Evolutionary conservation across 2,888 invertebrate species (phyloP), one percentile per base, ranked within the genome.

Genomic region (Zhengitettix transpicula): DNA sequence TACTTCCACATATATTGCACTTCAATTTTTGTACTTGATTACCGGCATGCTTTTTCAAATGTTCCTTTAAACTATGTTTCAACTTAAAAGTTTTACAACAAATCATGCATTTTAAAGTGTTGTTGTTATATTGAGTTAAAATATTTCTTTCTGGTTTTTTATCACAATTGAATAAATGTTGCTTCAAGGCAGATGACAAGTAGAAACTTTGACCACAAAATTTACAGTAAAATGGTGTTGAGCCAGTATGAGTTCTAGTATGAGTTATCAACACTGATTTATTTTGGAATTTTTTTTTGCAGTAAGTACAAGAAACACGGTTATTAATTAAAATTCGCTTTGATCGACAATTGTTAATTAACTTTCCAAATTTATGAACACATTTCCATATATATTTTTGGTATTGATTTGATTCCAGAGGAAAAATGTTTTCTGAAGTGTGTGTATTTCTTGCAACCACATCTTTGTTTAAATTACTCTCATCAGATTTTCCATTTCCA

Each of bases 141-240:
- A 40, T 15, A 40, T 40, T 40, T 28, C 40, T 11, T 57, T 28
- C 17, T 17, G 9, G 1, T 14, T 40, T 17, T 52, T 2, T 44
- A 9, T 42, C 44, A 55, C 54, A 55, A 40, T 55, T 14, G n/a
- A 8, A 10, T 12, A 51, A 16, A 15, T 58, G 60, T 16, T 17
- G 51, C 40, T 60, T 60, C 15, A 58, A 41, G 9, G 60, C 57
- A 16, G 58, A 51, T 11, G 42, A 47, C 9, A 60, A 51, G 42
- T 42, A 57, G 10, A 58, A 60, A 16, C 58, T 54, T 15, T 14
- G 47, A 14, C 58, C 60, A 55, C 60, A 60, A 52, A 40, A 42
- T 69, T 84, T 82, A 67, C 84, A 84, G 7, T 81, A 79, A 69
- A 79, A 82, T 1, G 83, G 81, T 55, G 81, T 74, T 70, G 82